Evolutionary conservation across 2,888 invertebrate species (phyloP), one percentile per base, ranked within the genome.

Genomic region (Oxyscelio sp.): DNA sequence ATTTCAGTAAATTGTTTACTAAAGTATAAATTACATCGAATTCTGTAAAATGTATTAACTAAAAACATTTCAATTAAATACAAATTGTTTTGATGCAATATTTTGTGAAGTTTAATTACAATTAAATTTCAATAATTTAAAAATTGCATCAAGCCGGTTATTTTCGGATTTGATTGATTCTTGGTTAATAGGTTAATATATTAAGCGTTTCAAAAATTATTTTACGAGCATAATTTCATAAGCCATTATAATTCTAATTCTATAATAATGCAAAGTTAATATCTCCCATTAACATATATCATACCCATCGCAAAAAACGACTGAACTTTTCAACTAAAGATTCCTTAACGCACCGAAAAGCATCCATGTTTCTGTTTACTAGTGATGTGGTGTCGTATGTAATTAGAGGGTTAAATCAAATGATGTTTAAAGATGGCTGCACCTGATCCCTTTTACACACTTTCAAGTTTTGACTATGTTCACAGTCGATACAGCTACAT

Each of bases 341-440:
- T 45, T 8, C 22, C 11, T 19, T 11, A 31, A 15, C 40, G 19
- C 52, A 34, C n/a, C 38, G 34, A 68, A 63, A 74, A 65, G 82
- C 71, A 66, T 68, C 50, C 65, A 59, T 61, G 73, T 73, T 71
- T 66, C 66, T 65, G 73, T 83, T 77, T 71, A 83, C 50, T 48
- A 82, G 77, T 73, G 71, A 78, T 73, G 66, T 78, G 71, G 77
- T 73, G 66, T 83, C 83, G 77, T 73, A 27, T 78, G 63, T 78
- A 83, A 83, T 83, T 83, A 83, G 75, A 52, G 77, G 73, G 83
- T 78, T 83, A 83, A 83, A 77, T 83, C 77, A 83, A 78, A 83
- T 78, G 66, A 73, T 66, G 68, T 79, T 78, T 74, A 79, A 83
- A 79, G 79, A 74, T 79, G 70, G 75, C 75, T 84, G 84, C 84